A percentile compares a stretch with the other conserved stretches of the same genome.
phyloP scores from a whole-genome alignment of 2,113 vertebrate species.

The Lagopus muta region DNA sequence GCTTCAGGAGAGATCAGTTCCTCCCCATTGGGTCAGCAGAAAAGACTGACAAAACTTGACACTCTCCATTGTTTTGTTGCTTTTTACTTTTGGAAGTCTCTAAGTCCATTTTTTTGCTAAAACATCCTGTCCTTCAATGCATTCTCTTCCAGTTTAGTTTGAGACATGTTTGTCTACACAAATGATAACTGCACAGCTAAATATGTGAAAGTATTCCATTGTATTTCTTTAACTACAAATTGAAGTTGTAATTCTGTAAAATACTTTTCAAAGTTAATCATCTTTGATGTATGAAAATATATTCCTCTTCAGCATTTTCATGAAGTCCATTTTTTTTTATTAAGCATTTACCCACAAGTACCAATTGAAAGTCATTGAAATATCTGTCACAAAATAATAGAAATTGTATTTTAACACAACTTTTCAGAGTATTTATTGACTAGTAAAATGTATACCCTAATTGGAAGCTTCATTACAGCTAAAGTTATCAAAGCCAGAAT shows the following conservation, averaged over 20 bases:
- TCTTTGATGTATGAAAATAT: background rate
- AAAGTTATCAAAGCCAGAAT: background rate
- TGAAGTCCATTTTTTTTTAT: background rate
- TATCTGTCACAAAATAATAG: constrained; percentile 36
- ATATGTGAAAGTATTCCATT: background rate
- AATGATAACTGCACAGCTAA: background rate
- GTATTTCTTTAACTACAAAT: background rate
- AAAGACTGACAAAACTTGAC: background rate
- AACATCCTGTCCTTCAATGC: background rate
- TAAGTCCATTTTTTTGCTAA: background rate
- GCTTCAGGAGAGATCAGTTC: background rate
- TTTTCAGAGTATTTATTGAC: background rate
- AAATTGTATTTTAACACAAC: constrained; percentile 24
- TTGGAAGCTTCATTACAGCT: background rate
- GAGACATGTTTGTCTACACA: background rate
- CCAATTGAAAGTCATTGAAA: constrained; percentile 38
- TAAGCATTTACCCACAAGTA: background rate
- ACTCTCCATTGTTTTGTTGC: background rate
- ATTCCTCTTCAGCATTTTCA: background rate
- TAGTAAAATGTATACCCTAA: constrained; percentile 13
- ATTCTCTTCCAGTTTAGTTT: background rate
- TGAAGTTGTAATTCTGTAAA: background rate
- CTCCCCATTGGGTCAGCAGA: background rate
- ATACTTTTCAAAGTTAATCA: background rate
- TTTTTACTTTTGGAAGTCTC: background rate